Evolutionary conservation across 64 coral and sea anemone genomes (phyloP), one percentile per base, ranked within the genome.

Genomic region (Stichodactyla helianthus): DNA sequence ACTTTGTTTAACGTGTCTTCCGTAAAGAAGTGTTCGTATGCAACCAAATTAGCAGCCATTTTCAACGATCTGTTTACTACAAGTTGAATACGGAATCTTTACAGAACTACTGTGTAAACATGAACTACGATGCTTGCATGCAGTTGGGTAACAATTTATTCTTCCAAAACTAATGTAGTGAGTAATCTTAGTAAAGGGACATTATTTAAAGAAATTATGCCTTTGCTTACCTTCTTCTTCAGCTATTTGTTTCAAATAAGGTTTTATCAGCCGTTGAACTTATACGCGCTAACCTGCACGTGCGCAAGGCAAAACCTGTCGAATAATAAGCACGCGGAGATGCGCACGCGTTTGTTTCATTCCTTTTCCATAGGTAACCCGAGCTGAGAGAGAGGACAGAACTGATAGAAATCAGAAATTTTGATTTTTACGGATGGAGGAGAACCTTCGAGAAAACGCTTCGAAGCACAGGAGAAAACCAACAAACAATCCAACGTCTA

Each of bases 1-100:
- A 96, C 93, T 58, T 82, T 93, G 58, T 85, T 90, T 0, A 87
- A 60, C 18, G 92, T 84, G 6, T 96, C 91, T 64, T 96, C 91
- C 70, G 65, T 90, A n/a, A 89, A 77, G 15, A 87, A 87, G 71
- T 87, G 92, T 61, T 92, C 91, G 74, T 96, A 96, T 19, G 92
- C 81, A 54, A 92, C 93, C 78, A 95, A 81, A 20, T 81, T 81
- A 12, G 68, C 13, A 31, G 68, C 12, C 22, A 31, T 31, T 15
- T 2, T 74, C 25, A 27, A 28, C 4, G 12, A 31, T 74, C 68
- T 27, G 68, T 74, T 11, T 10, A 74, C 19, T 52, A 44, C 10
- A 16, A 82, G 35, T 44, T 44, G 35, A 44, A 44, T 44, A 44
- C 35, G 2, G 35, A 44, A 44, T 44, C 35, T 44, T 44, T 44